Evolutionary conservation across 2,797 vertebrate genomes (phyloP).

Genomic region (Oreonectes daqikongensis): DNA sequence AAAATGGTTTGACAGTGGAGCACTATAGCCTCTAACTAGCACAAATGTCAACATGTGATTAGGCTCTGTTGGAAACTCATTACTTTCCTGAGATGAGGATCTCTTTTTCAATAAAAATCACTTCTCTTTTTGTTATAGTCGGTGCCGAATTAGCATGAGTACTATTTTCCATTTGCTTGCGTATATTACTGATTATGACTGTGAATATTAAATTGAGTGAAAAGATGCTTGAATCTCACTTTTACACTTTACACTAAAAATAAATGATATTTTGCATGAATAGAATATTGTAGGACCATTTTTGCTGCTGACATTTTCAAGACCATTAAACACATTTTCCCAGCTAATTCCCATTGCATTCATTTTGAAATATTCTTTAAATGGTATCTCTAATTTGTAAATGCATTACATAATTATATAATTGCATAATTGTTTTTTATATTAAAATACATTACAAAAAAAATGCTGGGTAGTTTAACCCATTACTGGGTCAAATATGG

Average conservation of each 20-base stretch:
- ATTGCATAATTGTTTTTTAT: neutral
- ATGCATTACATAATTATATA: neutral
- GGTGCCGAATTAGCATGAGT: conserved; percentile 9
- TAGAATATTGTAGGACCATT: neutral
- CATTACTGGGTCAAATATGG: no score
- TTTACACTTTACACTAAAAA: neutral
- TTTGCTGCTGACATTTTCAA: neutral
- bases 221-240: neutral
- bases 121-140: conserved; percentile 30
- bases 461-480: no score
- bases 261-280: neutral
- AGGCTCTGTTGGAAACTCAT: conserved; percentile 54
- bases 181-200: no score
- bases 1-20: conserved; percentile 43
- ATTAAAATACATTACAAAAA: neutral
- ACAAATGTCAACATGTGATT: conserved; percentile 55
- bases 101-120: conserved; percentile 54
- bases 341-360: neutral
- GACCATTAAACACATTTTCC: no score
- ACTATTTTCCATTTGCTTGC: neutral
- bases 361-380: no score
- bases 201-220: neutral
- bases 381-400: neutral
- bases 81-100: conserved; percentile 38
- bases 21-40: conserved; percentile 49